Base-by-base conservation (phyloP, 1,140 invertebrate genomes). In the Drosophila rhopaloa region DNA sequence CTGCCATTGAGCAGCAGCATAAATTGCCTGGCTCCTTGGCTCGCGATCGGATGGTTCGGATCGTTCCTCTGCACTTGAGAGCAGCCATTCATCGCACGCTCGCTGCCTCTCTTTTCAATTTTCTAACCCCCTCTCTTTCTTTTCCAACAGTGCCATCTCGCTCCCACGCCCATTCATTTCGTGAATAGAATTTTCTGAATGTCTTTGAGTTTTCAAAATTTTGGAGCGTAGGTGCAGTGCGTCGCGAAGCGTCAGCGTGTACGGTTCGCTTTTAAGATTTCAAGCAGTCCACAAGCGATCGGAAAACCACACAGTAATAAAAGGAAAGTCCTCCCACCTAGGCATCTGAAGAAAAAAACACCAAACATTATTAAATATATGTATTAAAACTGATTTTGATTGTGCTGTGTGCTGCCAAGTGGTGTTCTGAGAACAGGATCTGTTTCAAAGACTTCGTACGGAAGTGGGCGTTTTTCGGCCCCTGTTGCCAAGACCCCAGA, bases 191-290 rank as follows among this genome's bases (percentile, higher is more conserved):
- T 88, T 86, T 85, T 86, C 77, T 55, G 79, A 89, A 82, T 75
- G 83, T 88, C 83, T 88, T 88, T 89, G 84, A 89, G 83, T 89
- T 89, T 89, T 88, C 68, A 59, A 90, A 86, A 86, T 86, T 90
- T 90, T 91, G 81, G 90, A 91, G 88, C 91, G 90, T 91, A 90
- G 91, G 90, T 91, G 91, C 91, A 91, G 91, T 91, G 79, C 89
- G 88, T 91, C 83, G 86, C 81, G 81, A 59, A 73, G 91, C 91
- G 90, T 91, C 89, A 83, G 76, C 80, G 74, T 86, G 88, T 89
- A 68, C 84, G 73, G 84, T 83, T 89, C 79, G 59, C 68, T 53
- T 73, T 71, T 41, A 57, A 75, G 55, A 16, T 46, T 67, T 54
- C 47, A 19, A 47, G 47, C n/a, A 57, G 44, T 38, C 10, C 7